Evolutionary conservation across 1,140 invertebrate species (phyloP).

Genomic region (Drosophila ercepeae): DNA sequence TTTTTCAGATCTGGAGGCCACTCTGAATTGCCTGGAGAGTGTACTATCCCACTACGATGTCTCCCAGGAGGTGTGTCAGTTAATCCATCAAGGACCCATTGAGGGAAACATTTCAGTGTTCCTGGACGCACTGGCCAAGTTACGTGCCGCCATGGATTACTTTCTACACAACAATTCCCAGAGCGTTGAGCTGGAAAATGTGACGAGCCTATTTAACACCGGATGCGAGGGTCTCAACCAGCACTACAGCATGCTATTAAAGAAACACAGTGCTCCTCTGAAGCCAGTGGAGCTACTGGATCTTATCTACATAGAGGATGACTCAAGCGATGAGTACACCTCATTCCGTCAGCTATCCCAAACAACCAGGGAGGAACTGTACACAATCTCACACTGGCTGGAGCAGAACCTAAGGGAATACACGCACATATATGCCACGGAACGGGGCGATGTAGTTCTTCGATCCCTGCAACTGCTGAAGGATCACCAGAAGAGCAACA

Average conservation of each 20-base stretch:
- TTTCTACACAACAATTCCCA: constrained; percentile 97
- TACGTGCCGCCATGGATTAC: constrained; percentile 94
- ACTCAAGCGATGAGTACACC: constrained; percentile 85
- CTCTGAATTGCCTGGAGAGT: constrained; percentile 74
- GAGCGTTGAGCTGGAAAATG: constrained; percentile 96
- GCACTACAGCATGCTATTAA: constrained; percentile 94
- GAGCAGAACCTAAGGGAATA: constrained; percentile 92
- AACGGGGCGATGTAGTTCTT: constrained; percentile 90
- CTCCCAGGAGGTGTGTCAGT: constrained; percentile 79
- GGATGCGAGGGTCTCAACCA: constrained; percentile 88
- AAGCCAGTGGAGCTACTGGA: constrained; percentile 93
- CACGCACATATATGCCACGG: constrained; percentile 91
- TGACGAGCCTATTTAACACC: constrained; percentile 87
- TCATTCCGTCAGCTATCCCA: constrained; percentile 81
- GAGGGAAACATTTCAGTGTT: constrained; percentile 85
- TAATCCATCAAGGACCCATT: constrained; percentile 82
- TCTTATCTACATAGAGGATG: constrained; percentile 93
- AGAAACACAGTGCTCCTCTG: constrained; percentile 93
- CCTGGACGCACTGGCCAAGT: constrained; percentile 92
- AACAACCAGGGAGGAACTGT: constrained; percentile 86
- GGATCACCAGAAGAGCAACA: constrained; percentile 92
- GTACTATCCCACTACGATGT: constrained; percentile 82
- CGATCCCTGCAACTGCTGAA: constrained; percentile 90
- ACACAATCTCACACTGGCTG: constrained; percentile 93
- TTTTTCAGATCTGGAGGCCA: constrained; percentile 74